Conservation (phyloP, 2,113 vertebrate species). For the Ramphastos sulfuratus region DNA sequence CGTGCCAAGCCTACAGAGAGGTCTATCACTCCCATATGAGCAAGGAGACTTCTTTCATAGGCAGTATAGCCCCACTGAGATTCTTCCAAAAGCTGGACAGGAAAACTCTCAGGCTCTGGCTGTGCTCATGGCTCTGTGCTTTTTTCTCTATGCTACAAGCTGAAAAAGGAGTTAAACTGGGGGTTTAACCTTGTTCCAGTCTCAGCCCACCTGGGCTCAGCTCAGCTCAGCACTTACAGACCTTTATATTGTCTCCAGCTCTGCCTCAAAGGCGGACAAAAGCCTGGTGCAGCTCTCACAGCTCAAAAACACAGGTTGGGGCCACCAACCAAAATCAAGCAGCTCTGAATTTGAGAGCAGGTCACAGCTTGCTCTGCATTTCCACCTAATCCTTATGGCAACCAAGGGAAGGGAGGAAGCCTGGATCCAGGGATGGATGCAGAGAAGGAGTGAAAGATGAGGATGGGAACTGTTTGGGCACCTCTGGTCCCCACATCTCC, state of each 20-base stretch:
- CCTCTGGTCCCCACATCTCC: neutral
- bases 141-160: neutral
- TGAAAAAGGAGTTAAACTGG: neutral
- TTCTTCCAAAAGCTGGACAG: neutral
- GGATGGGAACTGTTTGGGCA: neutral
- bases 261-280: neutral
- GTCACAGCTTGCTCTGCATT: neutral
- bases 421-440: neutral
- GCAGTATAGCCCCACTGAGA: fast-evolving
- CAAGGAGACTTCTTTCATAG: neutral
- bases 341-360: neutral
- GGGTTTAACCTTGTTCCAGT: neutral
- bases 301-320: neutral
- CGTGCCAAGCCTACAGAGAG: fast-evolving
- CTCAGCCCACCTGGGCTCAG: neutral
- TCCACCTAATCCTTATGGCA: neutral
- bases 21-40: neutral
- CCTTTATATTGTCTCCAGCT: neutral
- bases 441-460: neutral
- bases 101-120: neutral
- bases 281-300: neutral
- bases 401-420: neutral
- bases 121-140: neutral
- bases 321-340: neutral
- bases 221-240: neutral